Evolutionary conservation across 2,797 vertebrate genomes (phyloP), one percentile per base, ranked within the genome.

Genomic region (Coreius guichenoti): DNA sequence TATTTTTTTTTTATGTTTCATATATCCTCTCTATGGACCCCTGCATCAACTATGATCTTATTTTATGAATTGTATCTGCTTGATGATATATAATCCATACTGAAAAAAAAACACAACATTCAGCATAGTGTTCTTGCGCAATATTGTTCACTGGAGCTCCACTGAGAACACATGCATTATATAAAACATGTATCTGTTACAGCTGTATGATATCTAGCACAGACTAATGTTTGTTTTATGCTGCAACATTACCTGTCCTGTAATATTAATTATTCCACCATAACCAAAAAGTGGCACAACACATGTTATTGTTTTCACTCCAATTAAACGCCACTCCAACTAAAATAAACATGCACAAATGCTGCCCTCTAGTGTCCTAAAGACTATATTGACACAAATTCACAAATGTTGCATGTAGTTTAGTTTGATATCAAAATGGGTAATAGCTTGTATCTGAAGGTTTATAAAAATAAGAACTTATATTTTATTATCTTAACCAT

Each of bases 351-450:
- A 33, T 83, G 63, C 13, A 76, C 23, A 69, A 67, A 47, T 82
- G 19, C 81, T 87, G 75, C 86, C 88, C 26, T 79, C 89, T 83
- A 75, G 81, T 85, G 89, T 45, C 69, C 45, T 51, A 65, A 36
- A 51, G 1, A 47, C 54, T 61, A 54, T 49, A 29, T 19, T 21
- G 17, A 33, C 8, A 51, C 19, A 8, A 8, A 29, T 29, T 16
- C 16, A 70, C 11, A 12, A 54, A 29, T 39, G 3, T 26, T 58
- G 51, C 68, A 43, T 14, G 6, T 43, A 69, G 23, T 39, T 61
- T 1, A 45, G 36, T 45, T 73, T n/a, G 4, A 63, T 33, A 74
- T 61, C 12, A 73, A 23, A 67, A 39, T 2, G 5, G 26, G 14
- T 65, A 29, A 43, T 43, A 45, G 16, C 14, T n/a, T 47, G 1